These are phyloP conservation scores for Ariolimax columbianus DNA, from an alignment of 2,888 invertebrate species.

Conservation along the genomic window DNA sequence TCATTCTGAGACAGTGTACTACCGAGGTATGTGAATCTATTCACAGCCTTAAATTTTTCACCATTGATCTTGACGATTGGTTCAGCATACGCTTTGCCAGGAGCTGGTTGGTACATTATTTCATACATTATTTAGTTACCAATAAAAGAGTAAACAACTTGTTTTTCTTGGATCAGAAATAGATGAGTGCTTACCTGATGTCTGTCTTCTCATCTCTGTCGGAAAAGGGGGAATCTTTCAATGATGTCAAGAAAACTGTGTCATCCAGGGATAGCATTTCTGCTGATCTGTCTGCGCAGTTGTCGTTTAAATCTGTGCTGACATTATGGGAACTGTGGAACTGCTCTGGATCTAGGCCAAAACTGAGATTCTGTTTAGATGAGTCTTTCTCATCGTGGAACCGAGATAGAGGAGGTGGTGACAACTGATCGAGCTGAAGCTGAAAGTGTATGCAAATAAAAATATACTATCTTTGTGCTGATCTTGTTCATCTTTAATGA, in stretches of 20 bases:
- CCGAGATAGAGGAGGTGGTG: slow-evolving; percentile 30
- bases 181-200: background rate
- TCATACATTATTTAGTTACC: no score
- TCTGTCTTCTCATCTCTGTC: background rate
- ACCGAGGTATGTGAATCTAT: no score
- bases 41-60: no score
- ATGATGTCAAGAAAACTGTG: background rate
- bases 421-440: slow-evolving; percentile 16
- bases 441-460: background rate
- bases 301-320: slow-evolving; percentile 3
- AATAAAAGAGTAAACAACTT: no score
- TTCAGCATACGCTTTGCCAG: no score
- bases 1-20: no score
- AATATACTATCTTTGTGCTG: background rate
- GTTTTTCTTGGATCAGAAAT: no score
- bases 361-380: slow-evolving; percentile 27
- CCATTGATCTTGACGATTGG: no score
- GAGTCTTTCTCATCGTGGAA: slow-evolving; percentile 32
- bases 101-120: no score
- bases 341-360: slow-evolving; percentile 10
- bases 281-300: background rate
- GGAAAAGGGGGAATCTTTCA: background rate
- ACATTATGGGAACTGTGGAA: background rate
- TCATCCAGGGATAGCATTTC: background rate
- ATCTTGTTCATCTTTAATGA: background rate